Percentiles rank a stretch among this genome's conserved stretches.
Evolutionary conservation across 2,113 vertebrate genomes (phyloP).

Genomic region (Poeciliopsis turrubarensis): DNA sequence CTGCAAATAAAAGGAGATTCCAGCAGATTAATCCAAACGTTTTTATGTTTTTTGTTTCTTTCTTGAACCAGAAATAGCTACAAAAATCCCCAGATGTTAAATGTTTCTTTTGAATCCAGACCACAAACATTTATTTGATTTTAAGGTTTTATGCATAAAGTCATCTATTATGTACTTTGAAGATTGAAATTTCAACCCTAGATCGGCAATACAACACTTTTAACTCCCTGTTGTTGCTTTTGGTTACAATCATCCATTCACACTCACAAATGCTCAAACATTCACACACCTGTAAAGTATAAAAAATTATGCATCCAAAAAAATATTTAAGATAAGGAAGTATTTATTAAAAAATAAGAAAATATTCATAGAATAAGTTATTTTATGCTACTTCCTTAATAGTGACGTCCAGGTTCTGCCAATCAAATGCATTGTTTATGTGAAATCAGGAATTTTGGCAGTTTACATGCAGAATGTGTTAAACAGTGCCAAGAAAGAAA

Average conservation of each 20-base stretch:
- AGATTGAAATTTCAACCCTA: not conserved
- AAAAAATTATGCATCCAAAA: too few relatives aligned
- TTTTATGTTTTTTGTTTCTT: slow-evolving; percentile 20
- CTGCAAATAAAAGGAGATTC: slow-evolving; percentile 23
- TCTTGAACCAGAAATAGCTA: slow-evolving; percentile 21
- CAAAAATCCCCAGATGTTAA: slow-evolving; percentile 47
- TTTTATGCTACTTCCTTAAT: not conserved
- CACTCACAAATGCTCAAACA: too few relatives aligned
- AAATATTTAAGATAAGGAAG: too few relatives aligned
- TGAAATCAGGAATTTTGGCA: not conserved
- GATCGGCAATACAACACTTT: not conserved
- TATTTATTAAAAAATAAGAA: not conserved
- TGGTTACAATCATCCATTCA: not conserved
- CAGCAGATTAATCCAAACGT: slow-evolving; percentile 41
- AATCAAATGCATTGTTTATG: not conserved
- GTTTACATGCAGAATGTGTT: not conserved
- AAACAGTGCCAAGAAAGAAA: not conserved
- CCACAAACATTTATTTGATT: not conserved
- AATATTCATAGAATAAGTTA: not conserved
- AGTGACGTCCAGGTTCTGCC: not conserved
- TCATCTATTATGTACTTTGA: not conserved
- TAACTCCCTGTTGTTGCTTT: not conserved
- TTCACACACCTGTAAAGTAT: not conserved
- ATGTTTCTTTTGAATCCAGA: slow-evolving; percentile 19
- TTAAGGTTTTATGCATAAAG: not conserved